These are phyloP conservation scores for Galeopsomyia nigrocyanea DNA, from an alignment of 2,888 invertebrate species.

Conservation along the genomic window DNA sequence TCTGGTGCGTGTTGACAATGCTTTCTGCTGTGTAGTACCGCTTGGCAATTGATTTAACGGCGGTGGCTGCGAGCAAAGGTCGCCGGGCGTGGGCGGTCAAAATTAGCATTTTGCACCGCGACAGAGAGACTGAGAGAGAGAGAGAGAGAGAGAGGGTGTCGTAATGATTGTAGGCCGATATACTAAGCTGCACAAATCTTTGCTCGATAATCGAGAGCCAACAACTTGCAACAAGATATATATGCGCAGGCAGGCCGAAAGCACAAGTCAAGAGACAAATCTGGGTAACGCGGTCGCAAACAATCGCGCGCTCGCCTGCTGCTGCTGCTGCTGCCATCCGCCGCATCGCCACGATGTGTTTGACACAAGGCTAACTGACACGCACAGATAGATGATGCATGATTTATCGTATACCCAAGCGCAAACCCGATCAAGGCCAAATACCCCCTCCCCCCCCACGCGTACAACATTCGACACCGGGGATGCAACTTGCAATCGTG, in stretches of 20 bases:
- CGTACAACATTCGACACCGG: too few species aligned
- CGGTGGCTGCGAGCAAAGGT: constrained; percentile 15
- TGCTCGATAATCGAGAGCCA: constrained; percentile 7
- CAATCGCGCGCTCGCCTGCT: constrained; percentile 5
- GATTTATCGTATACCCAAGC: background rate
- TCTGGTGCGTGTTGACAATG: too few species aligned
- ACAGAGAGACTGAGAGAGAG: background rate
- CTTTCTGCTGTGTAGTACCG: too few species aligned
- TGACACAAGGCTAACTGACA: constrained; percentile 21
- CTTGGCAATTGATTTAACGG: too few species aligned
- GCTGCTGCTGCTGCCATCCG: constrained; percentile 17
- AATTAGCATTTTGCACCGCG: constrained; percentile 21
- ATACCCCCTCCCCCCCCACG: too few species aligned
- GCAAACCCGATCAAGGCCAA: too few species aligned
- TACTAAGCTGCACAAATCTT: constrained; percentile 51
- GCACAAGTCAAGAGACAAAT: too few species aligned
- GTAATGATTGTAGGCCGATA: background rate
- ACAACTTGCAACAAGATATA: constrained; percentile 6
- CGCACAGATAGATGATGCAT: background rate
- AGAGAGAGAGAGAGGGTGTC: background rate
- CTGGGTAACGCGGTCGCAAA: constrained; percentile 27
- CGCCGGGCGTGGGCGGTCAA: constrained; percentile 38
- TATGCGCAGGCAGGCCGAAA: too few species aligned
- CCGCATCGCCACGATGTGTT: constrained; percentile 12
- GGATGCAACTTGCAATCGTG: background rate